phyloP scores from a whole-genome alignment of 1,140 invertebrate species.

The Heliothis subflexa region DNA sequence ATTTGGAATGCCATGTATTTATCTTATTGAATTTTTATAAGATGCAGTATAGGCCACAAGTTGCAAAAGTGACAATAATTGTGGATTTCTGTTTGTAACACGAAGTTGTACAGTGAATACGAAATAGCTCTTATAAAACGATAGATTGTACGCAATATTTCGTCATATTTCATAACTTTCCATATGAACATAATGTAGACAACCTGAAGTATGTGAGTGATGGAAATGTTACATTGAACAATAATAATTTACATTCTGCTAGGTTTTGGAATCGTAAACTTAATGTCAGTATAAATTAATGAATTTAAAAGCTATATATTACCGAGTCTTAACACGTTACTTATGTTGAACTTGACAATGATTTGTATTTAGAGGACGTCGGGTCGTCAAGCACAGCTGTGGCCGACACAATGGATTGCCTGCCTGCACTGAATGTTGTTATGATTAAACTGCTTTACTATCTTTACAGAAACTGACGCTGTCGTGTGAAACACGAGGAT shows the following conservation, averaged over 20 bases:
- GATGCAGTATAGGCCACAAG: too few relatives aligned
- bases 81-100: too few relatives aligned
- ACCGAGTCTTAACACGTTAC: constrained; percentile 60
- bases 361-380: constrained; percentile 75
- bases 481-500: constrained; percentile 25
- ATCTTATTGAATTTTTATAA: background rate
- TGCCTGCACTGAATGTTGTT: constrained; percentile 38
- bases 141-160: background rate
- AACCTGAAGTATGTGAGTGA: background rate
- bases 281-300: constrained; percentile 13
- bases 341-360: constrained; percentile 80
- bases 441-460: constrained; percentile 33
- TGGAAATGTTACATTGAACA: background rate
- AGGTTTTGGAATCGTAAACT: constrained; percentile 6
- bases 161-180: background rate
- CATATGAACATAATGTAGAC: background rate
- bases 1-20: too few relatives aligned
- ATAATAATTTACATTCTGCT: background rate
- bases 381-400: constrained; percentile 63
- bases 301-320: constrained; percentile 37
- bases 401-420: constrained; percentile 64
- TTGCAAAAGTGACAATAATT: background rate
- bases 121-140: background rate
- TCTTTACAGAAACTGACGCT: constrained; percentile 33
- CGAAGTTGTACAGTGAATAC: background rate